A percentile compares a stretch with the other conserved stretches of the same genome.
phyloP scores from a whole-genome alignment of 2,113 vertebrate genomes.

The Hucho hucho region DNA sequence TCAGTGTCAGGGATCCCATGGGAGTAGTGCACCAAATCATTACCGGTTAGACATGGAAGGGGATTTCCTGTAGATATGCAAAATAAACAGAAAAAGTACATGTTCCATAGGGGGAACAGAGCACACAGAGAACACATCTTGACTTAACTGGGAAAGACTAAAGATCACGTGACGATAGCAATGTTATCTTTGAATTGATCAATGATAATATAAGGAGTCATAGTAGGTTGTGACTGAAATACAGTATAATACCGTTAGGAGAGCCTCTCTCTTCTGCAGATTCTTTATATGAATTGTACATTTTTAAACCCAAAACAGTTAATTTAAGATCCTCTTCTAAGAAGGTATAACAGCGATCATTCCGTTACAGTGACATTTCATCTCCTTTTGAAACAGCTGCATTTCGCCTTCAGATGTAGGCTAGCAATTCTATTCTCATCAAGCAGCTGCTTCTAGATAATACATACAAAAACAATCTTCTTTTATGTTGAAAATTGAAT shows the following conservation, averaged over 20 bases:
- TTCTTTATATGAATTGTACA: background rate
- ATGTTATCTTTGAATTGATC: background rate
- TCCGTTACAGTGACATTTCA: background rate
- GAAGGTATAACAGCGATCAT: background rate
- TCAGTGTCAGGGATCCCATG: constrained; percentile 11
- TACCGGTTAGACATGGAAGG: constrained; percentile 54
- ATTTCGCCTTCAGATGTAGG: constrained; percentile 8
- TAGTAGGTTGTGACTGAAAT: background rate
- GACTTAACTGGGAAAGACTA: background rate
- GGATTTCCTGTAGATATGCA: constrained; percentile 64
- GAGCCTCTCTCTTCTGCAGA: background rate
- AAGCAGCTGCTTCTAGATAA: constrained; percentile 31
- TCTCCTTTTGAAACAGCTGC: background rate
- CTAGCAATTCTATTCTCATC: constrained; percentile 1
- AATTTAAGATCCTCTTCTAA: background rate
- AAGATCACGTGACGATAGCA: no score
- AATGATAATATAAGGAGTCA: background rate
- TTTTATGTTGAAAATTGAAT: background rate
- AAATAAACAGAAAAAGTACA: constrained; percentile 58
- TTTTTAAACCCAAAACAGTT: background rate
- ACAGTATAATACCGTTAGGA: background rate
- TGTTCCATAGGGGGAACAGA: constrained; percentile 6
- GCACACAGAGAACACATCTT: constrained; percentile 3
- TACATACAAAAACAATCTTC: background rate
- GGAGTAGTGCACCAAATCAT: constrained; percentile 55